Percentiles rank a stretch among this genome's conserved stretches.
phyloP scores from a whole-genome alignment of 2,888 invertebrate species.

The Neocrepidodera transversa region DNA sequence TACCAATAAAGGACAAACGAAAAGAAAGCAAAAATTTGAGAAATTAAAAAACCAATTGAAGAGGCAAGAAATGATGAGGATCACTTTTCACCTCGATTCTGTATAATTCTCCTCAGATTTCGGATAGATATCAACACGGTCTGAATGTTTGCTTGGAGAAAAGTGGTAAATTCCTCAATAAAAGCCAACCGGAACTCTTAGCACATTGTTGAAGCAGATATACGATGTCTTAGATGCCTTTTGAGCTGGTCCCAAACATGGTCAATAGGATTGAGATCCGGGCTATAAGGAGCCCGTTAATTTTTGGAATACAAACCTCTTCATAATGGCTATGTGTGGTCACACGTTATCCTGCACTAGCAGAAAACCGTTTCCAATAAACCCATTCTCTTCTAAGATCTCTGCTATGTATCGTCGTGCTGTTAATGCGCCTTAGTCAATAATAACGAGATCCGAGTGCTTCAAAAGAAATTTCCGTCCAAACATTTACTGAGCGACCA shows the following conservation, averaged over 20 bases:
- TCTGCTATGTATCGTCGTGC: background rate
- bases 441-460: conserved; percentile 1
- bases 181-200: conserved; percentile 4
- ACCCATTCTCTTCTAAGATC: conserved; percentile 5
- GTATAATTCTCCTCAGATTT: conserved; percentile 6
- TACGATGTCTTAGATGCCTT: conserved; percentile 1
- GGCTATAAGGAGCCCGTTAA: conserved; percentile 21
- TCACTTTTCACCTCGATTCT: background rate
- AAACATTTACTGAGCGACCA: background rate
- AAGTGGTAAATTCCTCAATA: conserved; percentile 6
- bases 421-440: background rate
- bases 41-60: too few relatives aligned
- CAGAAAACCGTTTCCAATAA: background rate
- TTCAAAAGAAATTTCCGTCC: background rate
- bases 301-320: conserved; percentile 28
- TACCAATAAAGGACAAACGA: too few relatives aligned
- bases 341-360: conserved; percentile 10
- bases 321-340: conserved; percentile 20
- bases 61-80: too few relatives aligned
- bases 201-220: conserved; percentile 3
- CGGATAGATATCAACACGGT: background rate
- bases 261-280: conserved; percentile 20
- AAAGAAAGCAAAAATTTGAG: too few relatives aligned
- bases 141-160: conserved; percentile 1
- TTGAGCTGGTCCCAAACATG: conserved; percentile 15